Conservation (phyloP, 2,888 invertebrate species). For the Acronicta psi region DNA sequence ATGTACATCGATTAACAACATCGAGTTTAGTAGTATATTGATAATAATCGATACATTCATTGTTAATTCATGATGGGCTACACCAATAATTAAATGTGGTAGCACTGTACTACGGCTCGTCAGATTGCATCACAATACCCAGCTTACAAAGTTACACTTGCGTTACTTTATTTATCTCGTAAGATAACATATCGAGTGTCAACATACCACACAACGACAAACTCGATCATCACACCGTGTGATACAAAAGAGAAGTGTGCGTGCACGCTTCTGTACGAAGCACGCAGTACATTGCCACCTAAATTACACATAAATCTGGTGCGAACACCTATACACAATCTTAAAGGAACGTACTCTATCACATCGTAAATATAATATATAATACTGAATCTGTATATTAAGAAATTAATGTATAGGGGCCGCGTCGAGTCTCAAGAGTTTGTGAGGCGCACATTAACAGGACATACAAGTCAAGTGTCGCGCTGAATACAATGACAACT, state of each 20-base stretch:
- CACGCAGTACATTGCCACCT: constrained; percentile 16
- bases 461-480: constrained; percentile 2
- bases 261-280: neutral
- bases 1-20: constrained; percentile 61
- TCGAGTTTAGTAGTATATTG: constrained; percentile 38
- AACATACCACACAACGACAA: constrained; percentile 47
- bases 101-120: constrained; percentile 15
- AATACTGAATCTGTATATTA: constrained; percentile 54
- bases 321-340: constrained; percentile 35
- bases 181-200: constrained; percentile 34
- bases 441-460: constrained; percentile 3
- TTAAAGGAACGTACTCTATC: constrained; percentile 54
- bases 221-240: constrained; percentile 31
- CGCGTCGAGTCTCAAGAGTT: constrained; percentile 14
- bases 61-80: constrained; percentile 26
- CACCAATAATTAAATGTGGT: constrained; percentile 22
- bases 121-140: neutral
- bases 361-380: constrained; percentile 44
- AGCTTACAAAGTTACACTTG: neutral
- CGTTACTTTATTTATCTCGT: neutral
- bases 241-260: constrained; percentile 3
- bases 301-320: constrained; percentile 34
- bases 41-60: constrained; percentile 44
- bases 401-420: constrained; percentile 30
- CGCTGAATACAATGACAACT: constrained; percentile 15